Evolutionary conservation across 2,113 vertebrate species (phyloP), one percentile per base, ranked within the genome.

Genomic region (Accipiter cooperii): DNA sequence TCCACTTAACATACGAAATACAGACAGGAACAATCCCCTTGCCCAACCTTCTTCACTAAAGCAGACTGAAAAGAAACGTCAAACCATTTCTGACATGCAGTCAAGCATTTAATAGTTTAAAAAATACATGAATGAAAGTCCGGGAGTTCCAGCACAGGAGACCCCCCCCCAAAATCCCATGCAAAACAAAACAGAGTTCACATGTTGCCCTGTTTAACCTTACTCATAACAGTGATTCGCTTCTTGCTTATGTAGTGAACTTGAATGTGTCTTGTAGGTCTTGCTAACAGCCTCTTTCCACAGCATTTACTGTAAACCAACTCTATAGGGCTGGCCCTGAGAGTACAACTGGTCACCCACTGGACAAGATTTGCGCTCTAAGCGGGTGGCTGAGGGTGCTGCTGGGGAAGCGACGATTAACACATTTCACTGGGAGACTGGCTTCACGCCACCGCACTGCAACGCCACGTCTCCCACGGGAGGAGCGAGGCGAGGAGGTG

Each of bases 391-490:
- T 11, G 21, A 1, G 40, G 71, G 19, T 5, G 42, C 58, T 40
- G 44, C 58, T 29, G 22, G 34, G 18, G 26, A 65, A 81, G 36
- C 1, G 0, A 26, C 2, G 1, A 89, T 31, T 20, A 68, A 42
- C 12, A 57, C 47, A 4, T 64, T 1, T 51, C 58, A 29, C 61
- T 9, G 36, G 17, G 34, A 49, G 25, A 21, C 3, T 17, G 63
- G 15, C 63, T 14, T 5, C 15, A 7, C 1, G 1, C 0, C 54
- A 5, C 13, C 0, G 1, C 25, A 11, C 51, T 6, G 64, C 60
- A 7, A 47, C 1, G 1, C 1, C 11, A 26, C 10, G 0, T 31
- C 64, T 28, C 38, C 38, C 9, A 0, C 1, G 0, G 10, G 3
- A 34, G 61, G 2, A 33, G 65, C 4, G 2, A 40, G 54, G 31